Percentiles rank a stretch among this genome's conserved stretches.
Evolutionary conservation across 2,888 invertebrate genomes (phyloP).

Genomic region (Spodoptera littoralis): DNA sequence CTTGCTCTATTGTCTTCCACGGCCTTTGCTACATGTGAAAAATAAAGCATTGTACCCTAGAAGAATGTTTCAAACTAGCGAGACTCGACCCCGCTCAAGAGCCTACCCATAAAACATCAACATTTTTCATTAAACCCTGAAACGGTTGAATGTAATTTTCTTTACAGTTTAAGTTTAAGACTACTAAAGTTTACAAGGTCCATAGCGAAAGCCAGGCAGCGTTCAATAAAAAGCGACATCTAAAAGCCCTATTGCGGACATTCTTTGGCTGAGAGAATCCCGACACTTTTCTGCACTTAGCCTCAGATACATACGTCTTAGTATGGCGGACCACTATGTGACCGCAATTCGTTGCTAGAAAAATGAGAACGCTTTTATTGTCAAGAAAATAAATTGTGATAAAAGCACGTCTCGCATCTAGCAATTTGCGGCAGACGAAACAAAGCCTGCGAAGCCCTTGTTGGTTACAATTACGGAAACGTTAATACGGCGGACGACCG

Average conservation of each 20-base stretch:
- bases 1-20: conserved; percentile 70
- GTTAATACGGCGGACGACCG: conserved; percentile 65
- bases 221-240: conserved; percentile 69
- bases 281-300: conserved; percentile 82
- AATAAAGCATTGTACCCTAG: conserved; percentile 66
- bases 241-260: conserved; percentile 71
- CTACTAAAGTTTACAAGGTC: conserved; percentile 50
- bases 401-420: conserved; percentile 48
- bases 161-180: conserved; percentile 45
- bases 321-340: conserved; percentile 67
- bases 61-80: conserved; percentile 48
- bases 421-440: conserved; percentile 55
- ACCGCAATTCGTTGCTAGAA: conserved; percentile 75
- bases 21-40: conserved; percentile 71
- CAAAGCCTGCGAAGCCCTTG: conserved; percentile 58
- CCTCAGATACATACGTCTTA: conserved; percentile 62
- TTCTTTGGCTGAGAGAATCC: conserved; percentile 67
- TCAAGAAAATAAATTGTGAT: conserved; percentile 70
- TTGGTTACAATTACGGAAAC: conserved; percentile 73
- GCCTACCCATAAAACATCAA: conserved; percentile 29
- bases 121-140: conserved; percentile 36
- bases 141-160: conserved; percentile 38
- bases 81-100: conserved; percentile 20
- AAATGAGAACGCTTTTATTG: conserved; percentile 75
- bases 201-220: conserved; percentile 60